These are phyloP conservation scores for Myiozetetes cayanensis DNA, from an alignment of 2,113 vertebrate species.

Conservation along the genomic window DNA sequence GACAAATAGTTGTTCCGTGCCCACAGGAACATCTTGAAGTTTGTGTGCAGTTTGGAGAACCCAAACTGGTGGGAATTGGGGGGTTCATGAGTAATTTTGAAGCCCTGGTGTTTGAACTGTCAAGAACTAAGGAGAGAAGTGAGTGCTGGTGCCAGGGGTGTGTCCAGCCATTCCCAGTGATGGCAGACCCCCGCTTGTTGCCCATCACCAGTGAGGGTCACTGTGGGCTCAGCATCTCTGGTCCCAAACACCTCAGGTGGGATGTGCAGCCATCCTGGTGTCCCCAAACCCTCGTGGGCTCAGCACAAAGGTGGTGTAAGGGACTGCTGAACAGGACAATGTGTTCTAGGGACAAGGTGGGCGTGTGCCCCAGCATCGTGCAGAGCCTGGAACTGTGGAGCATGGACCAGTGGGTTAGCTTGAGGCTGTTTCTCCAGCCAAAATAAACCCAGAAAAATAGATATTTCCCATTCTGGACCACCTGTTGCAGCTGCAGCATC, in stretches of 20 bases:
- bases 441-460: neutral
- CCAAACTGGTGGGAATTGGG: neutral
- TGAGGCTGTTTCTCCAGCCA: neutral
- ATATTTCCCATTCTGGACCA: neutral
- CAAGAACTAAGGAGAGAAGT: neutral
- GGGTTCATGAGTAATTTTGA: neutral
- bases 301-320: neutral
- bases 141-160: neutral
- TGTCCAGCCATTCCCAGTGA: neutral
- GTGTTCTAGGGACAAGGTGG: neutral
- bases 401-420: neutral
- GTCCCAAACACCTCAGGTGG: neutral
- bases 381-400: neutral
- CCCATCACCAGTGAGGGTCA: neutral
- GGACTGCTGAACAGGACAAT: neutral
- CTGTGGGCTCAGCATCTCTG: neutral
- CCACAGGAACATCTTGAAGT: neutral
- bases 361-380: fast-evolving
- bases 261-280: fast-evolving
- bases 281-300: neutral
- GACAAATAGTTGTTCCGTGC: neutral
- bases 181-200: neutral
- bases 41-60: neutral
- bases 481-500: neutral
- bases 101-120: neutral